These are phyloP conservation scores for Sebastes itinus DNA, from an alignment of 2,797 vertebrate species.

Conservation along the genomic window DNA sequence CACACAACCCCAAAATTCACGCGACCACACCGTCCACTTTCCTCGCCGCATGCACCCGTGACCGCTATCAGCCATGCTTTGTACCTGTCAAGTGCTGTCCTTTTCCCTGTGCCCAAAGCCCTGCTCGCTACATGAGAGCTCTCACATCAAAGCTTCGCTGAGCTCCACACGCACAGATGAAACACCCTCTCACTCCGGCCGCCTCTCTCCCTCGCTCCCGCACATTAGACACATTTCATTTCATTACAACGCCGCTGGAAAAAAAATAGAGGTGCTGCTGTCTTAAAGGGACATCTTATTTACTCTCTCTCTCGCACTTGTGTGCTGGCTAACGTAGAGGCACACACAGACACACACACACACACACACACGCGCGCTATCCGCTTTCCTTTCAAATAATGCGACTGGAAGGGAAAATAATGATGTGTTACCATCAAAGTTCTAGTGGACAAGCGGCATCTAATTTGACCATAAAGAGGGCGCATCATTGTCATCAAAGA, in stretches of 20 bases:
- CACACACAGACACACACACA: constrained; percentile 1
- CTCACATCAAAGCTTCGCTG: constrained; percentile 80
- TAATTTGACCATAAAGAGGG: constrained; percentile 28
- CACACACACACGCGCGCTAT: neutral
- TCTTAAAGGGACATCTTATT: constrained; percentile 79
- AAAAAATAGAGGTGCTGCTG: constrained; percentile 69
- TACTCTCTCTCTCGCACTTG: constrained; percentile 49
- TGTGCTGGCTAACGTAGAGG: constrained; percentile 16
- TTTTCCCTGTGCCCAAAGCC: constrained; percentile 79
- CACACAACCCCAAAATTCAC: constrained; percentile 58
- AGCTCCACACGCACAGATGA: constrained; percentile 79
- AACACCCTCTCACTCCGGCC: constrained; percentile 78
- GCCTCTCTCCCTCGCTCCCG: constrained; percentile 67
- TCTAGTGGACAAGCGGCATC: constrained; percentile 24
- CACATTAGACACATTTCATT: constrained; percentile 83
- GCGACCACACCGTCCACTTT: constrained; percentile 63
- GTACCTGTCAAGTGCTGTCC: constrained; percentile 86
- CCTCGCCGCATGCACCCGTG: constrained; percentile 72
- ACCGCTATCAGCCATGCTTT: constrained; percentile 82
- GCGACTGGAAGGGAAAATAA: constrained; percentile 41
- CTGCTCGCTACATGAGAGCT: constrained; percentile 77
- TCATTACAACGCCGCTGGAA: constrained; percentile 74
- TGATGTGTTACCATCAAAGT: constrained; percentile 42
- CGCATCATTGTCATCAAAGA: constrained; percentile 20
- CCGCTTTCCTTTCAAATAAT: constrained; percentile 32